Evolutionary conservation across 2,888 invertebrate species (phyloP).

Genomic region (Lydus trimaculatus): DNA sequence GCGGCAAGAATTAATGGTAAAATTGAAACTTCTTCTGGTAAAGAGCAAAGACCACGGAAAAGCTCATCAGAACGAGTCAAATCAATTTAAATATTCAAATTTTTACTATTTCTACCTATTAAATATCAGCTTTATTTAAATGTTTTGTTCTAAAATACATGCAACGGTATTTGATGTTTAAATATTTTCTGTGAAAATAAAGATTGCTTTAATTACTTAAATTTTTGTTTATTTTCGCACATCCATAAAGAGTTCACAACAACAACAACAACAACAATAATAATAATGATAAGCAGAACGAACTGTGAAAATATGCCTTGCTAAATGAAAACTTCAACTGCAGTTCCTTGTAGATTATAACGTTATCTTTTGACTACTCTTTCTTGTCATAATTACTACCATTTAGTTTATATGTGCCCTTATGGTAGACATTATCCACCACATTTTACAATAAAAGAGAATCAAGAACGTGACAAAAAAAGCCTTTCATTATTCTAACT

Average conservation of each 20-base stretch:
- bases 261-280: no score
- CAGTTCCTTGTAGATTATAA: background rate
- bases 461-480: no score
- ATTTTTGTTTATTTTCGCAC: no score
- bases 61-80: conserved; percentile 37
- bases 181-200: conserved; percentile 31
- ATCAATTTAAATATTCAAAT: conserved; percentile 38
- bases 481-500: background rate
- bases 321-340: no score
- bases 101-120: background rate
- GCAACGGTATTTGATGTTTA: background rate
- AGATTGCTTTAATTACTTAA: background rate
- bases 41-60: conserved; percentile 42
- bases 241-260: no score
- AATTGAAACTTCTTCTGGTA: conserved; percentile 25
- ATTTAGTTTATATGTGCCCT: background rate
- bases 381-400: background rate
- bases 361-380: background rate
- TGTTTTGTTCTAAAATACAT: background rate
- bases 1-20: background rate
- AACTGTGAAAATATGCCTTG: no score
- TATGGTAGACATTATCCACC: background rate
- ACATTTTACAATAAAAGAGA: background rate
- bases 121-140: background rate
- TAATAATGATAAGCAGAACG: no score